These are phyloP conservation scores for Cryptocephalus moraei DNA, from an alignment of 2,888 invertebrate species.

Conservation along the genomic window DNA sequence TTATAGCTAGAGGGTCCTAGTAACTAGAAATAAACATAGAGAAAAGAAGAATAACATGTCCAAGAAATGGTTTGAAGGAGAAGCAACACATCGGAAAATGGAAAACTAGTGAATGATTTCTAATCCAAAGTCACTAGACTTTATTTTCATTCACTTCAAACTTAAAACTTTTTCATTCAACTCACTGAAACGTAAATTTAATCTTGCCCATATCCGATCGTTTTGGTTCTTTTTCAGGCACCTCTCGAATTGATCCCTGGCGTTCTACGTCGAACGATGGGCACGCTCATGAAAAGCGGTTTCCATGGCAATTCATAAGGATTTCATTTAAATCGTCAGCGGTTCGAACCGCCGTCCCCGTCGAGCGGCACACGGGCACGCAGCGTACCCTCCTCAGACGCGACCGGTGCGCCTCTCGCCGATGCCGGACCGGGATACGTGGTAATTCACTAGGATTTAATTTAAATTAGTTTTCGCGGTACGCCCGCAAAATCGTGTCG, in stretches of 20 bases:
- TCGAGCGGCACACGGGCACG: neutral
- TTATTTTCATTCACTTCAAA: too few species aligned
- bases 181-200: too few species aligned
- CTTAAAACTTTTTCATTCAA: too few species aligned
- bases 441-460: constrained; percentile 68
- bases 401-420: constrained; percentile 9
- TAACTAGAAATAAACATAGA: too few species aligned
- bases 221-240: neutral
- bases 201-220: too few species aligned
- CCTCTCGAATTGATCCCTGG: neutral
- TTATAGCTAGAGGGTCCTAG: too few species aligned
- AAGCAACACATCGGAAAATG: too few species aligned
- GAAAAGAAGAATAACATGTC: too few species aligned
- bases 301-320: constrained; percentile 37
- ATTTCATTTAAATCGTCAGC: constrained; percentile 38
- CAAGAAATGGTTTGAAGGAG: too few species aligned
- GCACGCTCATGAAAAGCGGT: constrained; percentile 19
- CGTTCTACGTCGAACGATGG: neutral
- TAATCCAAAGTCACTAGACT: too few species aligned
- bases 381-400: too few species aligned
- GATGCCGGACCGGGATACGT: constrained; percentile 18
- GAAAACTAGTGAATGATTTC: too few species aligned
- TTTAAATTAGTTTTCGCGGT: constrained; percentile 58
- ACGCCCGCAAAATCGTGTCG: constrained; percentile 30
- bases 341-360: neutral